These are phyloP conservation scores for Vombatus ursinus DNA, from an alignment of 2,113 vertebrate genomes.

Conservation along the genomic window DNA sequence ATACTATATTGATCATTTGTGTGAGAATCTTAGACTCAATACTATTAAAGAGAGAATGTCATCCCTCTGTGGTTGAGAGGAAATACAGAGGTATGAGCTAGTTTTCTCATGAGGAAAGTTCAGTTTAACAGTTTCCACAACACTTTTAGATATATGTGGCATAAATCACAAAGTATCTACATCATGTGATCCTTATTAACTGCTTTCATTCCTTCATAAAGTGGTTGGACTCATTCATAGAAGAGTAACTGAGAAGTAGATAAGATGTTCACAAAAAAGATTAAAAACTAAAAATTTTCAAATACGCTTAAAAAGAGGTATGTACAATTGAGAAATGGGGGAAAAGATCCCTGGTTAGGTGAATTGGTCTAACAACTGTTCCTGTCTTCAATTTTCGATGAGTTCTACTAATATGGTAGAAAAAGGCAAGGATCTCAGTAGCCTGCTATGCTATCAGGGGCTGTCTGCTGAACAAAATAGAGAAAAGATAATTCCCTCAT, in stretches of 20 bases:
- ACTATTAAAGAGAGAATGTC: neutral
- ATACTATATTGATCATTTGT: neutral
- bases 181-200: neutral
- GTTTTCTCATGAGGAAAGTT: neutral
- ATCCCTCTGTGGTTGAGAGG: neutral
- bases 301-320: neutral
- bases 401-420: neutral
- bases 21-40: neutral
- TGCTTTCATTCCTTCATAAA: neutral
- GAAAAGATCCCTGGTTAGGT: neutral
- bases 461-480: neutral
- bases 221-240: fast-evolving
- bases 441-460: neutral
- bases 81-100: neutral
- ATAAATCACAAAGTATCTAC: neutral
- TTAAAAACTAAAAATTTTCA: neutral
- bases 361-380: too few relatives aligned
- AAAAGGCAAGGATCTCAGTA: neutral
- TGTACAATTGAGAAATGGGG: neutral
- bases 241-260: neutral
- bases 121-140: neutral
- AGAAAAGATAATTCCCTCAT: neutral
- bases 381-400: neutral
- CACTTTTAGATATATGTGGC: too few relatives aligned
- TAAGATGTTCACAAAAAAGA: too few relatives aligned